These are phyloP conservation scores for Nettapus auritus DNA, from an alignment of 2,113 vertebrate genomes.

Conservation along the genomic window DNA sequence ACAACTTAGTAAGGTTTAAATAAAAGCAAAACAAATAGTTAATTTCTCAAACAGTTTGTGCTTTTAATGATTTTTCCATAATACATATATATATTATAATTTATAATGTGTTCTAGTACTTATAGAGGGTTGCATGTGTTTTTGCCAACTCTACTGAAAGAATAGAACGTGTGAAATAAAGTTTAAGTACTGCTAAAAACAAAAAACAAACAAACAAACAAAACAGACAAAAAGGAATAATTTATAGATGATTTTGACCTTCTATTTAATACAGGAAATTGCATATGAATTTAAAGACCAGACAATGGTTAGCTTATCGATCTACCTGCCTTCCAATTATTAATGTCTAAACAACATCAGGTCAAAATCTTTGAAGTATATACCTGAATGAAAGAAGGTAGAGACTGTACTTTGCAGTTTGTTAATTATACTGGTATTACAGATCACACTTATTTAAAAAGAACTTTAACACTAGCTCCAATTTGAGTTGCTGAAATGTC, in stretches of 20 bases:
- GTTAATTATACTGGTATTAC: not conserved
- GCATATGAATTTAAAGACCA: not conserved
- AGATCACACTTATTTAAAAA: not conserved
- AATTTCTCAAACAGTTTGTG: not conserved
- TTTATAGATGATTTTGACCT: not conserved
- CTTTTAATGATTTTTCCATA: not conserved
- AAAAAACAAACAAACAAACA: not conserved
- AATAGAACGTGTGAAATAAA: not conserved
- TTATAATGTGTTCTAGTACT: not conserved
- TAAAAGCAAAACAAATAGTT: not conserved
- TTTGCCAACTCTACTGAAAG: not conserved
- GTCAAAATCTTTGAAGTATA: not conserved
- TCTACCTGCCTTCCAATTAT: not conserved
- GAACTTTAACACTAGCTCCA: not conserved
- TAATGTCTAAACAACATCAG: not conserved
- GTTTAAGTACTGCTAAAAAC: not conserved
- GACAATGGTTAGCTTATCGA: not conserved
- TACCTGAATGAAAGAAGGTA: not conserved
- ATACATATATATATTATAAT: not conserved
- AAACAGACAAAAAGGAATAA: not conserved
- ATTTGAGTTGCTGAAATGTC: not conserved
- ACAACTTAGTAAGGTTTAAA: not conserved
- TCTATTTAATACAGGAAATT: not conserved
- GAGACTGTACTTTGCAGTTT: not conserved
- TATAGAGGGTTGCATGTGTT: not conserved